phyloP scores from a whole-genome alignment of 2,797 vertebrate species.

The Phataginus tetradactyla region DNA sequence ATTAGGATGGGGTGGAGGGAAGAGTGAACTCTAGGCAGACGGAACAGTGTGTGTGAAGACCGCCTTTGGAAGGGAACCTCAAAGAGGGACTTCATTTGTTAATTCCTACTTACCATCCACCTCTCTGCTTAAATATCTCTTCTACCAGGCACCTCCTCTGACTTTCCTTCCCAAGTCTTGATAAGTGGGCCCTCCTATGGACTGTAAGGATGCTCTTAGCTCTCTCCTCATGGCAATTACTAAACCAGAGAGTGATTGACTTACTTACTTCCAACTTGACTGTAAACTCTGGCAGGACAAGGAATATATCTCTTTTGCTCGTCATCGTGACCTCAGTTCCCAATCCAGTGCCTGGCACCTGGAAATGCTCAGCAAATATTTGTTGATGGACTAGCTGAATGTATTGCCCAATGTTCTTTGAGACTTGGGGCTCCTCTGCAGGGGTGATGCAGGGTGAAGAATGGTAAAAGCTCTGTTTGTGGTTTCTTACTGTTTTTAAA shows the following conservation, averaged over 20 bases:
- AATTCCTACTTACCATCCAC: not conserved
- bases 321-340: not conserved
- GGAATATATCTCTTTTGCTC: not conserved
- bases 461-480: slow-evolving; percentile 47
- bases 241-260: not conserved
- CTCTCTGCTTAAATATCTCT: not conserved
- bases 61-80: not conserved
- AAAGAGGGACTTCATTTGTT: not conserved
- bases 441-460: not conserved
- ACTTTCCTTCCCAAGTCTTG: not conserved
- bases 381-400: not conserved
- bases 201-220: not conserved
- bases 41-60: not conserved
- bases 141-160: not conserved
- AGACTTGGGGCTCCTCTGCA: slow-evolving; percentile 30
- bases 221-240: not conserved
- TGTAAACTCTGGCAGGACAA: not conserved
- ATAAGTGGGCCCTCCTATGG: not conserved
- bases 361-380: not conserved
- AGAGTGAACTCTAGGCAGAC: not conserved
- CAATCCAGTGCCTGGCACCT: not conserved
- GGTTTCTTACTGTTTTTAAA: slow-evolving; percentile 59
- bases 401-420: not conserved
- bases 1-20: not conserved
- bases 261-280: not conserved